These are phyloP conservation scores for Deilephila porcellus DNA, from an alignment of 2,888 invertebrate genomes.

Conservation along the genomic window DNA sequence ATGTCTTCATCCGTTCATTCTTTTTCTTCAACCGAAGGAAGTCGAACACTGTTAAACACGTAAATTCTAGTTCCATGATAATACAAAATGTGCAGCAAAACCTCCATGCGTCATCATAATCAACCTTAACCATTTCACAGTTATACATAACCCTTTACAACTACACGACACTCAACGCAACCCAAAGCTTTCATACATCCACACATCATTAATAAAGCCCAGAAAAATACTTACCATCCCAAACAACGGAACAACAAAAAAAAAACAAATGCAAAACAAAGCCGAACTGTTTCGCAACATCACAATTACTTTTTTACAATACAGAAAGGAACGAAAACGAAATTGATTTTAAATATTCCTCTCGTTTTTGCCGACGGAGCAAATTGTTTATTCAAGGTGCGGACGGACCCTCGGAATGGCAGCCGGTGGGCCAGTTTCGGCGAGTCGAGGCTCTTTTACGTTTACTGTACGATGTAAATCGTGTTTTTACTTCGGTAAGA, in stretches of 20 bases:
- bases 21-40: too few species aligned
- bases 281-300: conserved; percentile 8
- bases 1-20: too few species aligned
- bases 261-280: not conserved
- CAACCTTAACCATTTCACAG: too few species aligned
- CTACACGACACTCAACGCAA: too few species aligned
- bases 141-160: too few species aligned
- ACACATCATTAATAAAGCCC: not conserved
- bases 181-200: too few species aligned
- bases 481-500: not conserved
- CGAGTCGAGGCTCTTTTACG: not conserved
- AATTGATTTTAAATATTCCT: conserved; percentile 26
- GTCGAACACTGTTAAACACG: too few species aligned
- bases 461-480: conserved; percentile 1
- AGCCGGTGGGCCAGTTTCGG: conserved; percentile 7
- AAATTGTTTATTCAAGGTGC: conserved; percentile 22
- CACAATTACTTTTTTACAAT: conserved; percentile 17
- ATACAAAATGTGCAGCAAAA: too few species aligned
- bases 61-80: too few species aligned
- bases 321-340: conserved; percentile 15
- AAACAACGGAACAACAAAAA: not conserved
- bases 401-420: not conserved
- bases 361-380: not conserved
- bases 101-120: too few species aligned
- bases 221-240: not conserved